These are phyloP conservation scores for Acleris sparsana DNA, from an alignment of 2,888 invertebrate species.

Conservation along the genomic window DNA sequence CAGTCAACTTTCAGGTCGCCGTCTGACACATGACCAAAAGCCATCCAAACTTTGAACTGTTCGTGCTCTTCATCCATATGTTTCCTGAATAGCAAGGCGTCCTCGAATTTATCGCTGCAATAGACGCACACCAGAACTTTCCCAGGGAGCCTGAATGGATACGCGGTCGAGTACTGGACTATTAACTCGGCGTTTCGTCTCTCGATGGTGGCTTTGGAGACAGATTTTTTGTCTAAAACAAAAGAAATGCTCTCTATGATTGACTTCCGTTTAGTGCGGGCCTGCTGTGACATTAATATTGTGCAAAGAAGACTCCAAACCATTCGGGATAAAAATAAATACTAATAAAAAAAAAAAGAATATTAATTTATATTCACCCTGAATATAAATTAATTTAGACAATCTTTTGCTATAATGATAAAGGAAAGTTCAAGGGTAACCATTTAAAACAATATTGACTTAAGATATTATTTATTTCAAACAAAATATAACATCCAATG, in stretches of 20 bases:
- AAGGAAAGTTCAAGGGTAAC: neutral
- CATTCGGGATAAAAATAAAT: too few relatives aligned
- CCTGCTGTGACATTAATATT: neutral
- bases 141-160: slow-evolving; percentile 55
- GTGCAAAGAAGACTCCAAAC: too few relatives aligned
- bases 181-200: slow-evolving; percentile 52
- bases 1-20: slow-evolving; percentile 53
- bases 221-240: slow-evolving; percentile 54
- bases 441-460: slow-evolving; percentile 11
- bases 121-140: slow-evolving; percentile 49
- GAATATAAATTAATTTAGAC: too few relatives aligned
- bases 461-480: slow-evolving; percentile 25
- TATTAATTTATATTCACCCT: too few relatives aligned
- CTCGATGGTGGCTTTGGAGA: slow-evolving; percentile 42
- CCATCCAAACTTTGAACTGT: slow-evolving; percentile 45
- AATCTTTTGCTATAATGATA: too few relatives aligned
- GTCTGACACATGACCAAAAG: slow-evolving; percentile 46
- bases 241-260: slow-evolving; percentile 52
- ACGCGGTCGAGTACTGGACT: slow-evolving; percentile 52
- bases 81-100: slow-evolving; percentile 48
- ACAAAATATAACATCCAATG: slow-evolving; percentile 19
- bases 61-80: slow-evolving; percentile 53
- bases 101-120: slow-evolving; percentile 47
- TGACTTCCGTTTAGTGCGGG: slow-evolving; percentile 21
- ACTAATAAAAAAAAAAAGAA: too few relatives aligned